Percentiles rank a stretch among this genome's conserved stretches.
phyloP scores from a whole-genome alignment of 2,797 vertebrate genomes.

The Dendrocincla fuliginosa region DNA sequence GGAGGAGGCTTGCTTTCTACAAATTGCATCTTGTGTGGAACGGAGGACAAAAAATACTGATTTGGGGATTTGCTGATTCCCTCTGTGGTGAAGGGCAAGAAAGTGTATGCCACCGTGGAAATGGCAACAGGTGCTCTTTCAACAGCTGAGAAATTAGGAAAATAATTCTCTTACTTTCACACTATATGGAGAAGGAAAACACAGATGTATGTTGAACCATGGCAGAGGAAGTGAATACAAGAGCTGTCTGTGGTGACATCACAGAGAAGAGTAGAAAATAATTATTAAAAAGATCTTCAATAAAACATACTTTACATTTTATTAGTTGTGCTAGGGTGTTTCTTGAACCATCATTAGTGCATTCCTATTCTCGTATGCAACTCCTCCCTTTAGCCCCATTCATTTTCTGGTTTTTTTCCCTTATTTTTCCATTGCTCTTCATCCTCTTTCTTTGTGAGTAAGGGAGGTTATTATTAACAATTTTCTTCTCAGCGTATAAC shows the following conservation, averaged over 20 bases:
- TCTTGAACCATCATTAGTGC: not conserved
- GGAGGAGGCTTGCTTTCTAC: not conserved
- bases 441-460: not conserved
- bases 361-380: not conserved
- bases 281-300: not conserved
- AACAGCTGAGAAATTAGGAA: not conserved
- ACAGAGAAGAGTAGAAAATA: not conserved
- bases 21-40: not conserved
- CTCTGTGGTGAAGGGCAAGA: not conserved
- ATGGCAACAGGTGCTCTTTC: not conserved
- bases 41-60: not conserved
- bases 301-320: not conserved
- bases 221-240: not conserved
- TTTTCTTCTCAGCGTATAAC: not conserved
- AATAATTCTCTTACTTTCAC: not conserved
- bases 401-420: not conserved
- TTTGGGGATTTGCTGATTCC: not conserved
- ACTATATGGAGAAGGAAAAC: not conserved
- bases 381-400: not conserved
- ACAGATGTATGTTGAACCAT: not conserved
- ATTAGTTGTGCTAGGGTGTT: not conserved
- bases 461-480: not conserved
- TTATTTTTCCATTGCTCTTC: not conserved
- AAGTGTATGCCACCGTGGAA: not conserved
- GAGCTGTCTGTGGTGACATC: not conserved